Percentiles rank a stretch among this genome's conserved stretches.
phyloP scores from a whole-genome alignment of 1,140 invertebrate species.

The roundworm (Caenorhabditis elegans) region DNA sequence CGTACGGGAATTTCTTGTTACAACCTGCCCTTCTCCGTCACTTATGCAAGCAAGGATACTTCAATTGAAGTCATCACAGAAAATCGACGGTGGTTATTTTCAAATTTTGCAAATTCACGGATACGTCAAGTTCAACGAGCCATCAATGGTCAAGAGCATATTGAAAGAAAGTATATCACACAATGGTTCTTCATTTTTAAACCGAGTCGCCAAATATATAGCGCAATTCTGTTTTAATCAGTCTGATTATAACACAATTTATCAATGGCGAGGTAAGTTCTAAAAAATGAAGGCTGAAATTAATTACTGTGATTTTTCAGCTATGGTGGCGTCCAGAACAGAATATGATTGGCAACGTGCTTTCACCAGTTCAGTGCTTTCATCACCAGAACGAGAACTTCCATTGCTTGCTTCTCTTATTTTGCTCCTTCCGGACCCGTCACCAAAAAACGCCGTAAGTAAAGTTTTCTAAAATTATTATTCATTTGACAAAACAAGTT shows the following conservation, averaged over 20 bases:
- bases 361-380: not conserved
- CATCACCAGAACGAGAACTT: not conserved
- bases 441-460: not conserved
- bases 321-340: not conserved
- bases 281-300: no score
- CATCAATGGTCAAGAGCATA: not conserved
- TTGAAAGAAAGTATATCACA: not conserved
- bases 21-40: not conserved
- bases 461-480: no score
- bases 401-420: not conserved
- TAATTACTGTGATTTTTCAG: not conserved
- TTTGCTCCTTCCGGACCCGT: not conserved
- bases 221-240: not conserved
- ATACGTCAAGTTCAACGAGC: not conserved
- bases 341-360: not conserved
- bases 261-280: not conserved
- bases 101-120: not conserved
- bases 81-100: not conserved
- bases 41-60: not conserved
- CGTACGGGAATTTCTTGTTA: not conserved
- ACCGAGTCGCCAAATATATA: not conserved
- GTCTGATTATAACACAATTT: not conserved
- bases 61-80: not conserved
- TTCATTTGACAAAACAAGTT: no score
- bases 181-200: not conserved